These are phyloP conservation scores for Acanthococcus lagerstroemiae DNA, from an alignment of 2,888 invertebrate genomes.

Conservation along the genomic window DNA sequence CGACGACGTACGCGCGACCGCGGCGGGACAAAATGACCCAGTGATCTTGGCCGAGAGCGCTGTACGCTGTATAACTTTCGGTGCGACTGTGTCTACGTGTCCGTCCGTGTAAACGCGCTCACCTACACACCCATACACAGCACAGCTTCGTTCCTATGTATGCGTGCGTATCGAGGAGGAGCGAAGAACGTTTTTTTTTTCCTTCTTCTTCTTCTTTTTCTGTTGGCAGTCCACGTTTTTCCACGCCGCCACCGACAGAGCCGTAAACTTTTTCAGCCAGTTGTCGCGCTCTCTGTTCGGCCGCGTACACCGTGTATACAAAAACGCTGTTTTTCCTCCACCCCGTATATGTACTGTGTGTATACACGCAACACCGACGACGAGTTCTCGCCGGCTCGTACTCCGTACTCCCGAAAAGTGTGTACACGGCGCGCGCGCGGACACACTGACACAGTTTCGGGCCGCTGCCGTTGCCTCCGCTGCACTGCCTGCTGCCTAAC, in stretches of 20 bases:
- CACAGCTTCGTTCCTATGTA: neutral
- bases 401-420: neutral
- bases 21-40: slow-evolving; percentile 32
- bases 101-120: neutral
- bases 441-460: slow-evolving; percentile 31
- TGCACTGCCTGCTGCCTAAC: too few species aligned
- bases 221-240: neutral
- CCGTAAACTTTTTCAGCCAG: neutral
- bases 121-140: neutral
- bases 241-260: neutral
- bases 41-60: slow-evolving; percentile 33
- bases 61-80: slow-evolving; percentile 24
- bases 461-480: too few species aligned
- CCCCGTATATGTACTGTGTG: neutral
- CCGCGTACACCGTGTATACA: too few species aligned
- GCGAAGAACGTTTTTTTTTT: neutral
- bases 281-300: too few species aligned
- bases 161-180: neutral
- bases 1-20: slow-evolving; percentile 22
- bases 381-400: neutral
- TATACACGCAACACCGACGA: neutral
- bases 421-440: slow-evolving; percentile 18
- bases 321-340: neutral
- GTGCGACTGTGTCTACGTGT: neutral
- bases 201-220: neutral